These are phyloP conservation scores for Threskiornis aethiopicus DNA, from an alignment of 2,797 vertebrate genomes.

Conservation along the genomic window DNA sequence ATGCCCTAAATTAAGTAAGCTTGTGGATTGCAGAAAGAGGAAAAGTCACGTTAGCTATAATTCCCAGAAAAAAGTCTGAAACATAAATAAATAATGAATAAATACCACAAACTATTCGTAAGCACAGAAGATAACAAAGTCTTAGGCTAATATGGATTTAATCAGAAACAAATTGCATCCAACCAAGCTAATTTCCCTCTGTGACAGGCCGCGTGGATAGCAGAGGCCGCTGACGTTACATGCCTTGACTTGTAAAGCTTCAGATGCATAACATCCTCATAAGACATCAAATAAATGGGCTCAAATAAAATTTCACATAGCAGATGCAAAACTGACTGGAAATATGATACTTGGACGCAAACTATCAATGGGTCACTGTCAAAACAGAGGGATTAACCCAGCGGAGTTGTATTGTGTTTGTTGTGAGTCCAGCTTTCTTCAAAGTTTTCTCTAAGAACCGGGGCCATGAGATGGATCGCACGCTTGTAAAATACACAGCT, in stretches of 20 bases:
- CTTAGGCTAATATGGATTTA: slow-evolving; percentile 35
- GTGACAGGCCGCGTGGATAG: not conserved
- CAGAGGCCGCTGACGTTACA: not conserved
- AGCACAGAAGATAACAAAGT: slow-evolving; percentile 41
- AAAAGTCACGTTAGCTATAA: not conserved
- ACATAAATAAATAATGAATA: slow-evolving; percentile 26
- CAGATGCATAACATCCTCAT: slow-evolving; percentile 24
- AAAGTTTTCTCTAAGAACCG: slow-evolving; percentile 28
- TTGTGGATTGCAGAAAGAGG: not conserved
- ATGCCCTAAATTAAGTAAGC: not conserved
- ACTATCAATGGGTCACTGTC: not conserved
- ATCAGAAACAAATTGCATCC: slow-evolving; percentile 45
- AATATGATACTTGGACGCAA: not conserved
- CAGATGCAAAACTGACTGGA: slow-evolving; percentile 39
- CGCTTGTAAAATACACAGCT: slow-evolving; percentile 32
- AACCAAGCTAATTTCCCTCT: slow-evolving; percentile 10
- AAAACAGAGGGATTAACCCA: slow-evolving; percentile 41
- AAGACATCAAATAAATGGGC: slow-evolving; percentile 35
- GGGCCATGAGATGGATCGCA: not conserved
- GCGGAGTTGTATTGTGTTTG: not conserved
- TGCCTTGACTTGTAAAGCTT: slow-evolving; percentile 27
- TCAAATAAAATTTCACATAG: slow-evolving; percentile 32
- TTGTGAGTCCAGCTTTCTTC: slow-evolving; percentile 50
- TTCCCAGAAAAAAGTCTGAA: not conserved
- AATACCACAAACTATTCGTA: not conserved